Percentiles rank a stretch among this genome's conserved stretches.
phyloP scores from a whole-genome alignment of 2,888 invertebrate species.

The Tetragonisca angustula region DNA sequence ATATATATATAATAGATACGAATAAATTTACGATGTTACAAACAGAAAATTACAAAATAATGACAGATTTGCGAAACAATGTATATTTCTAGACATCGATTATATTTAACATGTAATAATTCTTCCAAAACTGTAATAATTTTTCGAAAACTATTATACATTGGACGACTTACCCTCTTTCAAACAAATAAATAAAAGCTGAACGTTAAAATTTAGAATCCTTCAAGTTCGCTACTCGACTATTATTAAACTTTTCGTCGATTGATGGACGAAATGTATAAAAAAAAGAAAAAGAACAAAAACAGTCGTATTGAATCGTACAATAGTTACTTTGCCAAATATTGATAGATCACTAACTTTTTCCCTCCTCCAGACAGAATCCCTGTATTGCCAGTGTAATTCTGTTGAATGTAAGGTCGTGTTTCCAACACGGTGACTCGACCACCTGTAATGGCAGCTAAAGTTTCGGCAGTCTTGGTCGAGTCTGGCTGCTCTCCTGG shows the following conservation, averaged over 20 bases:
- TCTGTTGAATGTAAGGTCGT: constrained; percentile 86
- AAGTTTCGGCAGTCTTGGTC: constrained; percentile 89
- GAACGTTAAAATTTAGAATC: not conserved
- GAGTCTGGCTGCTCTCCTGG: constrained; percentile 91
- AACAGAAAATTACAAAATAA: no score
- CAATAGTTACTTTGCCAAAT: not conserved
- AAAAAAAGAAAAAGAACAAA: not conserved
- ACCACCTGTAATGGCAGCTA: constrained; percentile 92
- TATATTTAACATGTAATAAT: no score
- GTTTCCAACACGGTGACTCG: constrained; percentile 91
- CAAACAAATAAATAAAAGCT: not conserved
- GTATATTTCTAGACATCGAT: no score
- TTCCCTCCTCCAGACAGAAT: constrained; percentile 62
- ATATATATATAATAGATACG: no score
- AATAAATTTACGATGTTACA: no score
- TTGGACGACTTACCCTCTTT: no score
- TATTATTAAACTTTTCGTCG: not conserved
- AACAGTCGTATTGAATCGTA: no score
- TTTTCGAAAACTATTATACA: no score
- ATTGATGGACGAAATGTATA: not conserved
- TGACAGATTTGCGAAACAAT: no score
- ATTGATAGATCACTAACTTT: constrained; percentile 69
- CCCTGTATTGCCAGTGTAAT: constrained; percentile 53
- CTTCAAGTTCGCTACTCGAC: not conserved
- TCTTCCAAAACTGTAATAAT: no score